Percentiles rank a stretch among this genome's conserved stretches.
These are phyloP conservation scores for Heliothis virescens DNA, from an alignment of 1,140 invertebrate species.

Conservation along the genomic window DNA sequence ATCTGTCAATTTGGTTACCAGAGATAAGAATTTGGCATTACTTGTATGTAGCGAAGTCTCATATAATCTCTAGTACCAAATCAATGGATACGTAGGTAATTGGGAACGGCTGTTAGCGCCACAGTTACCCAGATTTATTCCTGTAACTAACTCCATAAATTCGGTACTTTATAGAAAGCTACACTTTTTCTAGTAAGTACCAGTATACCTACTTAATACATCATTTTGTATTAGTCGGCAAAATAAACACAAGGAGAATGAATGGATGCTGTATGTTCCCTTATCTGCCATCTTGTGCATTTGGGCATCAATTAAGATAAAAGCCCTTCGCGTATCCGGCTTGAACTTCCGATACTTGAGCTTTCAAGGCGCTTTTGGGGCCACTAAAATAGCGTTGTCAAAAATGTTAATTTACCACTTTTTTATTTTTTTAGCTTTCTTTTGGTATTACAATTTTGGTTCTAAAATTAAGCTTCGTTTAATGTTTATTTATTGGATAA, in stretches of 20 bases:
- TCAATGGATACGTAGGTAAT: too few species aligned
- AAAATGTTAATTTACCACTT: not conserved
- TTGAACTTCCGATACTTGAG: constrained; percentile 41
- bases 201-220: not conserved
- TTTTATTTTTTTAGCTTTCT: not conserved
- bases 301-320: constrained; percentile 39
- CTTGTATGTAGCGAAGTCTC: too few species aligned
- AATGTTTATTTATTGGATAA: too few species aligned
- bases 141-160: too few species aligned
- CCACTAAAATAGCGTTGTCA: constrained; percentile 13
- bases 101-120: too few species aligned
- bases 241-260: not conserved
- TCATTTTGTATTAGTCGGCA: not conserved
- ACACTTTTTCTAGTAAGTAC: too few species aligned
- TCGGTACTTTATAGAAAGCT: too few species aligned
- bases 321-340: constrained; percentile 6
- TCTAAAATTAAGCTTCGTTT: not conserved
- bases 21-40: too few species aligned
- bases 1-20: too few species aligned
- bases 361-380: constrained; percentile 12
- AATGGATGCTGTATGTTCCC: not conserved
- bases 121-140: too few species aligned
- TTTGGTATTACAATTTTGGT: not conserved
- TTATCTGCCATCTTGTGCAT: constrained; percentile 5
- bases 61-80: too few species aligned